Conservation (phyloP, 2,113 vertebrate species). For the Steatornis caripensis region DNA sequence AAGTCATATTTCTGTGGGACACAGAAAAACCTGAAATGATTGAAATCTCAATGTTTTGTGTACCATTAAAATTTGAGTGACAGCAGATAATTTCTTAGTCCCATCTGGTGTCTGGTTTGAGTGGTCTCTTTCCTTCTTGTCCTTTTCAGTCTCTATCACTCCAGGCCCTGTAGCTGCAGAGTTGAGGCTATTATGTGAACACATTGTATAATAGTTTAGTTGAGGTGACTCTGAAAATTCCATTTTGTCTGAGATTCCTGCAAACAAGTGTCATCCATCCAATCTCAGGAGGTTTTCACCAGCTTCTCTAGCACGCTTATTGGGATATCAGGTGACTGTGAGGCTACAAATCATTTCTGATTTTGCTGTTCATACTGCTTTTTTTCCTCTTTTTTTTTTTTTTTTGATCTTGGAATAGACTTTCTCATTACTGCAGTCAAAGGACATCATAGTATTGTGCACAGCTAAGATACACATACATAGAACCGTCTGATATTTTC, state of each 20-base stretch:
- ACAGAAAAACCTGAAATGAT: neutral
- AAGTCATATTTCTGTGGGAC: neutral
- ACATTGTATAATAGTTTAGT: neutral
- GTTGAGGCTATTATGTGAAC: neutral
- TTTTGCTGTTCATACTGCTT: neutral
- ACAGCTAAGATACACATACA: neutral
- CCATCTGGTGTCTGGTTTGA: neutral
- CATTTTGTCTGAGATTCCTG: neutral
- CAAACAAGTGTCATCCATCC: neutral
- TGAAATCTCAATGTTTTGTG: neutral
- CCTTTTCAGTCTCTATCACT: neutral
- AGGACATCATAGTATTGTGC: neutral
- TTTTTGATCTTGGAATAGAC: neutral
- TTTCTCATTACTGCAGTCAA: neutral
- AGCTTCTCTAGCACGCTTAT: neutral
- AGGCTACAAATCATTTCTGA: neutral
- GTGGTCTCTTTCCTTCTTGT: neutral
- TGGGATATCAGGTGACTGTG: neutral
- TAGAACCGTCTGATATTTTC: neutral
- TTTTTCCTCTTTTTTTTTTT: neutral
- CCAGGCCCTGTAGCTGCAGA: neutral
- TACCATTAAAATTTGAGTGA: neutral
- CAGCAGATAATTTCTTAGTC: neutral
- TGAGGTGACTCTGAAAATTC: neutral
- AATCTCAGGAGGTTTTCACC: neutral